These are phyloP conservation scores for Decapterus maruadsi DNA, from an alignment of 2,797 vertebrate species.

Conservation along the genomic window DNA sequence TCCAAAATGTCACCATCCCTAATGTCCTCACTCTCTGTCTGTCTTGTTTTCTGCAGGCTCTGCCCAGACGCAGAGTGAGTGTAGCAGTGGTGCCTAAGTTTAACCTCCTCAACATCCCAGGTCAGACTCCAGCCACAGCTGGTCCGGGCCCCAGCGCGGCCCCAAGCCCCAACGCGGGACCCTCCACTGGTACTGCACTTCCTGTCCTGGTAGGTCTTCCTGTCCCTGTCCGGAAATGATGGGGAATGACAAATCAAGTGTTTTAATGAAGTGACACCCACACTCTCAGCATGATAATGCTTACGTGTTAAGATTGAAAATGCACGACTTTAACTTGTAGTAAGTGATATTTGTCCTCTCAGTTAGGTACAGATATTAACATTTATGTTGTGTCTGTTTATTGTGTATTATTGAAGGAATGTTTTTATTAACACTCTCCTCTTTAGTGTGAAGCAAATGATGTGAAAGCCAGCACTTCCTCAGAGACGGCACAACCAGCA, in stretches of 20 bases:
- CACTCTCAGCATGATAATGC: not conserved
- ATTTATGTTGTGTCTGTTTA: not conserved
- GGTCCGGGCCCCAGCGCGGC: conserved; percentile 54
- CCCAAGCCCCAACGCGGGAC: conserved; percentile 48
- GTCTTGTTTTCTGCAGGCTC: conserved; percentile 83
- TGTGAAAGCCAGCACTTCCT: conserved; percentile 81
- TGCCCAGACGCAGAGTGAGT: conserved; percentile 97
- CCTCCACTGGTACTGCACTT: conserved; percentile 75
- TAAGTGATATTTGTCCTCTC: not conserved
- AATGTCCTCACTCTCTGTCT: not conserved
- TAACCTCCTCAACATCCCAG: conserved; percentile 94
- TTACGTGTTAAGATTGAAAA: not conserved
- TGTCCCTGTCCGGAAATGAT: conserved; percentile 45
- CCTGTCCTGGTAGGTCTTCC: conserved; percentile 88
- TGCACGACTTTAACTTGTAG: not conserved
- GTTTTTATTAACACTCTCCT: conserved; percentile 23
- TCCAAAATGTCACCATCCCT: not conserved
- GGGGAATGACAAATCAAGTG: conserved; percentile 38
- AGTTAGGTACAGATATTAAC: not conserved
- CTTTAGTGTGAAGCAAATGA: conserved; percentile 90
- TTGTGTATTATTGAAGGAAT: conserved; percentile 3
- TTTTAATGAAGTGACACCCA: conserved; percentile 23
- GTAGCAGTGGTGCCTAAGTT: conserved; percentile 99
- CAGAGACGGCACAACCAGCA: conserved; percentile 82
- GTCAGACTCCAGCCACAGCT: conserved; percentile 86